These are phyloP conservation scores for Clitarchus hookeri DNA, from an alignment of 2,888 invertebrate genomes.

Conservation along the genomic window DNA sequence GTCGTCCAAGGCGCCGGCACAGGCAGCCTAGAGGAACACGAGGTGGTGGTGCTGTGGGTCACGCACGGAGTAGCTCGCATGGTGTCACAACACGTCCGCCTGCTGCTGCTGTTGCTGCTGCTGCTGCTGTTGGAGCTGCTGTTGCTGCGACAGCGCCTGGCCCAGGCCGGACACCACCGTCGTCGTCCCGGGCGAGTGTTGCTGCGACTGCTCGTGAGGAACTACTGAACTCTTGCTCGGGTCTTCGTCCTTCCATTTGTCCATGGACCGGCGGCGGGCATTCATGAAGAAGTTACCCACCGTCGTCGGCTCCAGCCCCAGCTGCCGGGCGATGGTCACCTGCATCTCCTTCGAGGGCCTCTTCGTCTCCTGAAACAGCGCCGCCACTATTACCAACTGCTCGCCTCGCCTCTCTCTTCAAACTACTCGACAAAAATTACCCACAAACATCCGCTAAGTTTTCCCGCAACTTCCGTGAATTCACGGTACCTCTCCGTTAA, in stretches of 20 bases:
- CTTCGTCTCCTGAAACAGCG: constrained; percentile 83
- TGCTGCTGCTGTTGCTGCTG: constrained; percentile 37
- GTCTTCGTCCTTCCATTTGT: constrained; percentile 97
- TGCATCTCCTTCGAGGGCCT: constrained; percentile 99
- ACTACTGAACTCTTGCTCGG: constrained; percentile 58
- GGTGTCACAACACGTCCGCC: constrained; percentile 46
- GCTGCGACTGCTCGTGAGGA: constrained; percentile 33
- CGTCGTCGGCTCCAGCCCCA: constrained; percentile 95
- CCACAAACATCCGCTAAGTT: too few relatives aligned
- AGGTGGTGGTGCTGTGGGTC: constrained; percentile 42
- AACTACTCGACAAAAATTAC: too few relatives aligned
- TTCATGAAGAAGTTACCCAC: constrained; percentile 99
- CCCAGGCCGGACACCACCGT: constrained; percentile 37
- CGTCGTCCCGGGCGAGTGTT: constrained; percentile 39
- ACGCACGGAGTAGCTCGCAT: constrained; percentile 44
- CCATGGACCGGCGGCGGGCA: constrained; percentile 95
- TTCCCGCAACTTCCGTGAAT: too few relatives aligned
- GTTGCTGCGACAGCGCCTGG: constrained; percentile 36
- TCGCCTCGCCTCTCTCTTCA: too few relatives aligned
- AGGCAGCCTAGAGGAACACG: constrained; percentile 42
- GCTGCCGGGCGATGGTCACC: constrained; percentile 96
- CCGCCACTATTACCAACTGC: not conserved
- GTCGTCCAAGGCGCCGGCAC: too few relatives aligned
- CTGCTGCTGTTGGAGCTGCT: constrained; percentile 37
- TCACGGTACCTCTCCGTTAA: too few relatives aligned